Conservation (phyloP, 2,113 vertebrate genomes). For the Anas platyrhynchos region DNA sequence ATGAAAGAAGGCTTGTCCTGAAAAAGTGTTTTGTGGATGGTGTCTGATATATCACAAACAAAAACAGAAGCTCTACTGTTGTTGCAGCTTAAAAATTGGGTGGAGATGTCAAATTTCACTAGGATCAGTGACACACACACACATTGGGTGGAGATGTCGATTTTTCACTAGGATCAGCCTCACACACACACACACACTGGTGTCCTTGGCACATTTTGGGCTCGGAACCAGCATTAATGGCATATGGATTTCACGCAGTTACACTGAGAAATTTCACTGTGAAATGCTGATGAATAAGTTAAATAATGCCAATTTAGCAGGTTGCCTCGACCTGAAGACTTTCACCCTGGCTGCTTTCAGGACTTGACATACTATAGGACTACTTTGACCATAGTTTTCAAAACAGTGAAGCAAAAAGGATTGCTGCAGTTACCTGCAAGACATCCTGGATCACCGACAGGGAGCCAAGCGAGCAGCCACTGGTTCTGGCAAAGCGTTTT, state of each 20-base stretch:
- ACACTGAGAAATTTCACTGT: neutral
- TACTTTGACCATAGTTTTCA: neutral
- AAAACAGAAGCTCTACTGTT: neutral
- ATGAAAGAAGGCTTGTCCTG: neutral
- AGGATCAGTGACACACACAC: neutral
- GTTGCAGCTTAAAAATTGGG: neutral
- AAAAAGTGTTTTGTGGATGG: neutral
- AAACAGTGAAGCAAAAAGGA: neutral
- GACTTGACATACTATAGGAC: neutral
- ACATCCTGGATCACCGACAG: too few relatives aligned
- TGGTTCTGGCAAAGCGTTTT: neutral
- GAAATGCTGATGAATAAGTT: fast-evolving
- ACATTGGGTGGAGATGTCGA: neutral
- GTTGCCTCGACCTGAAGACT: neutral
- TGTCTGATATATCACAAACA: neutral
- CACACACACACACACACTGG: too few relatives aligned
- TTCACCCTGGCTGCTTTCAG: neutral
- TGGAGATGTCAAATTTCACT: neutral
- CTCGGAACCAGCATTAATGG: neutral
- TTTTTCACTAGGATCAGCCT: too few relatives aligned
- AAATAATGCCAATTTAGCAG: neutral
- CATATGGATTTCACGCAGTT: neutral
- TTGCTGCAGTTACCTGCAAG: fast-evolving
- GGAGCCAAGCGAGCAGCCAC: neutral
- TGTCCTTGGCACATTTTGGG: neutral